Percentiles rank a stretch among this genome's conserved stretches.
These are phyloP conservation scores for Sinocyclocheilus grahami DNA, from an alignment of 2,113 vertebrate genomes.

Conservation along the genomic window DNA sequence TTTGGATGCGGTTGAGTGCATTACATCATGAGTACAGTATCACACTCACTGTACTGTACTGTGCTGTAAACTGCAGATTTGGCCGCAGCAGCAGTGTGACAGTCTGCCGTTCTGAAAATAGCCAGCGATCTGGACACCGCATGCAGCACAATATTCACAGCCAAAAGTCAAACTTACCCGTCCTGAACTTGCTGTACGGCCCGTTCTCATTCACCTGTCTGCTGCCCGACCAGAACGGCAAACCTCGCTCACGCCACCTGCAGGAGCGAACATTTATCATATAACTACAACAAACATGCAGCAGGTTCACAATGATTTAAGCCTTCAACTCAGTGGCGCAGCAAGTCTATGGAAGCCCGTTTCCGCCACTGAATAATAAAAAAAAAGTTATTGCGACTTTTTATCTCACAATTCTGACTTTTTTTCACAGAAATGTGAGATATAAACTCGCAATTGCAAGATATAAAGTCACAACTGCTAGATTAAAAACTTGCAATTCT, in stretches of 20 bases:
- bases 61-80: neutral
- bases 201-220: constrained; percentile 70
- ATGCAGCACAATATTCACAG: neutral
- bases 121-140: neutral
- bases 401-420: too few relatives aligned
- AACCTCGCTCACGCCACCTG: constrained; percentile 83
- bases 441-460: too few relatives aligned
- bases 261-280: neutral
- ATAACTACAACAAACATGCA: neutral
- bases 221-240: constrained; percentile 73
- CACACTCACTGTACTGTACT: neutral
- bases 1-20: neutral
- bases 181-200: constrained; percentile 84
- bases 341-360: too few relatives aligned
- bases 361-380: too few relatives aligned
- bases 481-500: too few relatives aligned
- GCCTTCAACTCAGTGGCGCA: neutral
- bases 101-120: neutral
- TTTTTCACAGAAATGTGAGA: too few relatives aligned
- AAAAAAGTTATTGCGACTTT: too few relatives aligned
- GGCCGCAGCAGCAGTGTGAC: neutral
- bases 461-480: too few relatives aligned
- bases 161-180: constrained; percentile 69
- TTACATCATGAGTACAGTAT: neutral
- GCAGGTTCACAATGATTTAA: neutral